A percentile compares a stretch with the other conserved stretches of the same genome.
phyloP scores from a whole-genome alignment of 2,888 invertebrate species.

The Scelioninae gen. 1 region DNA sequence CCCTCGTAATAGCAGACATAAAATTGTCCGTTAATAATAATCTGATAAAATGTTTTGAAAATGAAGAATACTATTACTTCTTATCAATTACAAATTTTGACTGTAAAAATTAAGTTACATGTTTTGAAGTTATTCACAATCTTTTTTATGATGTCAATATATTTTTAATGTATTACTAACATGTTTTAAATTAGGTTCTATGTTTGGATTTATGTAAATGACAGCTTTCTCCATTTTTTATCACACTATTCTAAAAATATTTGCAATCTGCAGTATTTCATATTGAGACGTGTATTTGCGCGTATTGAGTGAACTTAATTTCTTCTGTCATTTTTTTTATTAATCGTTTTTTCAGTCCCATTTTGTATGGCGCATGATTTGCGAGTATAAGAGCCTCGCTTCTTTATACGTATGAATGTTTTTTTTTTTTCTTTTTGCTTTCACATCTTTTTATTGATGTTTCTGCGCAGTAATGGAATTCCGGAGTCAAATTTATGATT shows the following conservation, averaged over 20 bases:
- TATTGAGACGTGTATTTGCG: constrained; percentile 21
- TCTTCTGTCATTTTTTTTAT: constrained; percentile 39
- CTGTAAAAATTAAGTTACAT: too few species aligned
- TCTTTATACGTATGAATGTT: constrained; percentile 48
- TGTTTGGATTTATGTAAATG: constrained; percentile 4
- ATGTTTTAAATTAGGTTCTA: constrained; percentile 14
- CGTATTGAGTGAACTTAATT: constrained; percentile 43
- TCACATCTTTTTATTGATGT: constrained; percentile 74
- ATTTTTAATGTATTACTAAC: not conserved
- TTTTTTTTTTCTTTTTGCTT: constrained; percentile 8
- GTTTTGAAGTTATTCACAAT: too few species aligned
- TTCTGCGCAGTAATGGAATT: constrained; percentile 79
- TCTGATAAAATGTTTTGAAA: too few species aligned
- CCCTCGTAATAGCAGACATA: constrained; percentile 44
- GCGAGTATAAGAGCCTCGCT: constrained; percentile 49
- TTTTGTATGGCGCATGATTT: constrained; percentile 53
- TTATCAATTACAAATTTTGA: too few species aligned
- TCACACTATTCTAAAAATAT: constrained; percentile 17
- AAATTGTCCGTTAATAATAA: too few species aligned
- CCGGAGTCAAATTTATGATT: constrained; percentile 81
- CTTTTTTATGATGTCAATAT: too few species aligned
- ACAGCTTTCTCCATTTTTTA: constrained; percentile 1
- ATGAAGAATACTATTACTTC: too few species aligned
- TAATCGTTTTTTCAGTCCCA: constrained; percentile 24
- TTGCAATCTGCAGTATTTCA: constrained; percentile 11